Percentiles rank a stretch among this genome's conserved stretches.
These are phyloP conservation scores for Leptoteleia sp. DNA, from an alignment of 1,140 invertebrate species.

Conservation along the genomic window DNA sequence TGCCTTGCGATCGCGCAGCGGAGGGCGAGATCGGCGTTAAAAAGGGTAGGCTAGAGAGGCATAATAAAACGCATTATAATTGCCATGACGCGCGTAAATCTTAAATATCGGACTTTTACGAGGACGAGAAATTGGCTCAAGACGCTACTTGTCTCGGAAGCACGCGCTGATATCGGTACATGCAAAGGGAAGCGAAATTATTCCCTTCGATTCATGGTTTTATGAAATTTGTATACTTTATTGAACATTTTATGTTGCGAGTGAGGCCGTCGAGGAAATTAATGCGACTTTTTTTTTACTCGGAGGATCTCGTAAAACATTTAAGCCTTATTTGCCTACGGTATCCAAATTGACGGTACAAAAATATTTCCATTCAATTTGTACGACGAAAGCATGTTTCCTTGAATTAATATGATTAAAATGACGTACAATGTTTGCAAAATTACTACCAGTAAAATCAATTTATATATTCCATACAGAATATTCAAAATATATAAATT, in stretches of 20 bases:
- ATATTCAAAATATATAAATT: no score
- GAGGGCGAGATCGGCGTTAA: slow-evolving; percentile 59
- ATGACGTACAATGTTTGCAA: no score
- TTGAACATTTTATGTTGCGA: slow-evolving; percentile 39
- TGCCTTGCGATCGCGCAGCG: slow-evolving; percentile 55
- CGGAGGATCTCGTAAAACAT: slow-evolving; percentile 14
- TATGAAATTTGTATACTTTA: slow-evolving; percentile 52
- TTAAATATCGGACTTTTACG: slow-evolving; percentile 79
- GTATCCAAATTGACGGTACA: neutral
- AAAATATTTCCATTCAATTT: no score
- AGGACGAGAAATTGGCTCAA: slow-evolving; percentile 77
- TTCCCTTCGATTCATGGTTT: slow-evolving; percentile 58
- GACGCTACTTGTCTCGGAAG: slow-evolving; percentile 71
- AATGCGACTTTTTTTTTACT: slow-evolving; percentile 4
- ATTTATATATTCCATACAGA: no score
- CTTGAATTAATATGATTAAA: no score
- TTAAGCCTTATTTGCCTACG: neutral
- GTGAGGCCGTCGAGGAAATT: slow-evolving; percentile 15
- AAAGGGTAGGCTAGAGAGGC: slow-evolving; percentile 64
- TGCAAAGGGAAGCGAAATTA: slow-evolving; percentile 48
- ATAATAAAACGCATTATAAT: slow-evolving; percentile 81
- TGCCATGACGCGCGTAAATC: slow-evolving; percentile 79
- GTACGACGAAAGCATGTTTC: no score
- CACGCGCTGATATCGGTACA: slow-evolving; percentile 37
- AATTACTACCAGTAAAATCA: no score